Base-by-base conservation (phyloP, 2,888 invertebrate genomes). In the Stomorhina lunata region DNA sequence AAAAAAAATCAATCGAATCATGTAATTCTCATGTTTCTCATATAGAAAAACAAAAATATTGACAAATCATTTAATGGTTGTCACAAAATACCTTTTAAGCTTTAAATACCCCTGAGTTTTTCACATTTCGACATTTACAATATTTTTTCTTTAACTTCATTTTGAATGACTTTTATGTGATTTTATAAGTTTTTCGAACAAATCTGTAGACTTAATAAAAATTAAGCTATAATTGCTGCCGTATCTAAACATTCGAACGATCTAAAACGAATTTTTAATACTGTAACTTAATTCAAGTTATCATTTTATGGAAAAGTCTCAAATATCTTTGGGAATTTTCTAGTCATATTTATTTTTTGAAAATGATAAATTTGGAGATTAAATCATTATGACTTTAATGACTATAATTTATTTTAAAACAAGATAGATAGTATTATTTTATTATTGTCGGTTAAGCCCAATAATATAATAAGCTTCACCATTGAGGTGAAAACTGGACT, bases 1-100 rank as follows among this genome's bases (percentile, higher is more conserved):
- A 48, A 48, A 34, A 1, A n/a, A n/a, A n/a, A n/a, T n/a, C n/a
- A n/a, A n/a, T 37, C 27, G 37, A 61, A 53, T 63, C 63, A 53
- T 40, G 43, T 40, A 22, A 57, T 65, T 57, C 32, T 66, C 17
- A 45, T 29, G 75, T 76, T 45, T 57, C 22, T 57, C 7, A 40
- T 40, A 22, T 27, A 50, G 29, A 71, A 65, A 57, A 20, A 53
- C 25, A 27, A 53, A 53, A 57, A 20, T 12, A 53, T 72, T 76
- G 76, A 76, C 69, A 59, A 80, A 72, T 75, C 66, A 66, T 66
- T 77, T 61, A 77, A 72, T 68, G 37, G 59, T 37, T 59, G 81
- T 53, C 77, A 68, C 40, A 59, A 61, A 77, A 61, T 53, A 40
- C 37, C 32, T 50, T 69, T 77, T 32, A 61, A 43, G 22, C 50